These are phyloP conservation scores for Pipistrellus kuhlii DNA, from an alignment of 2,797 vertebrate species.

Conservation along the genomic window DNA sequence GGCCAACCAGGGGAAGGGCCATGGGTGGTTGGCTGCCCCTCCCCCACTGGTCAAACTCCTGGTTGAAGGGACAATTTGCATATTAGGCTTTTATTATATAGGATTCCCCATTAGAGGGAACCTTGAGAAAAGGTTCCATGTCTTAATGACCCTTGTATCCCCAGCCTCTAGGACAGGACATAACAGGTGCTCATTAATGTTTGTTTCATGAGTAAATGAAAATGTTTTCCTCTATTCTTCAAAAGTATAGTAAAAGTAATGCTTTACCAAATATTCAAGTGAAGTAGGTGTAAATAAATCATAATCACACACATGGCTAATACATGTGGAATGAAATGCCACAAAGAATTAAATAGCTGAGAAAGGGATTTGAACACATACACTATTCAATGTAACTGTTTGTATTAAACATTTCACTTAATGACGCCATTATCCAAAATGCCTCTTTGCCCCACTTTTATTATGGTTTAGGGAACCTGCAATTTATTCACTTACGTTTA, in stretches of 20 bases:
- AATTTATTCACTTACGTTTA: background rate
- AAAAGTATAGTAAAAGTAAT: background rate
- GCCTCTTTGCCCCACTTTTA: background rate
- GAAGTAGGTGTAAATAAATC: background rate
- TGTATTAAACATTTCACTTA: conserved; percentile 7
- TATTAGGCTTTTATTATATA: no score
- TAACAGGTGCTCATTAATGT: background rate
- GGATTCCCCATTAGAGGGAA: background rate
- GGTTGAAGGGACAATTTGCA: no score
- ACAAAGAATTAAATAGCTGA: conserved; percentile 20
- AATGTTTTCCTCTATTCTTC: background rate
- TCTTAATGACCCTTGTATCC: background rate
- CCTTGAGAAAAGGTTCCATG: background rate
- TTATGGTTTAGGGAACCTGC: background rate
- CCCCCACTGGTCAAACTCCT: no score
- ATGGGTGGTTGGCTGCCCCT: no score
- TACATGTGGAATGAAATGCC: background rate
- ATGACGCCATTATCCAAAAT: background rate
- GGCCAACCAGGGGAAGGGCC: no score
- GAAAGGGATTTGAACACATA: background rate
- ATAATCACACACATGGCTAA: background rate
- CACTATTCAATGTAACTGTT: background rate
- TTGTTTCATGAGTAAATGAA: background rate
- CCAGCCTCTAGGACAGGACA: background rate
- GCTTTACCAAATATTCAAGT: conserved; percentile 33